Percentiles rank a stretch among this genome's conserved stretches.
Evolutionary conservation across 2,797 vertebrate species (phyloP).

Genomic region (Malurus leucopterus): DNA sequence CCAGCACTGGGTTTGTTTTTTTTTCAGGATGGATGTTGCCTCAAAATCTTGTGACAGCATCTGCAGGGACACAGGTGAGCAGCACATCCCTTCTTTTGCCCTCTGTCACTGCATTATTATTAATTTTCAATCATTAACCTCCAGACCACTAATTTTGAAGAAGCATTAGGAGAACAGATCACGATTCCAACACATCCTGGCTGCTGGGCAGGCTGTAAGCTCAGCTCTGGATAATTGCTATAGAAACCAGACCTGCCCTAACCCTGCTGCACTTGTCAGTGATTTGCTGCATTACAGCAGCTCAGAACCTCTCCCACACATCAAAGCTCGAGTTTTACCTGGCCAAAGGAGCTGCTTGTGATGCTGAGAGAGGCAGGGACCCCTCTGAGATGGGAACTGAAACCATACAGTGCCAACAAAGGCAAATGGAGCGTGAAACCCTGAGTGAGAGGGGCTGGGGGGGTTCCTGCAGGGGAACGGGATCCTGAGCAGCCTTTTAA

Average conservation of each 20-base stretch:
- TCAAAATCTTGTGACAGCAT: not conserved
- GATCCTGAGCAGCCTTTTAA: not conserved
- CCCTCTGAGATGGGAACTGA: not conserved
- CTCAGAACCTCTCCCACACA: not conserved
- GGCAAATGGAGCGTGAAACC: not conserved
- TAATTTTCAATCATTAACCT: not conserved
- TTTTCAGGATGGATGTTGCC: not conserved
- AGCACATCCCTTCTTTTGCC: accelerated
- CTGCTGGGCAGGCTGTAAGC: not conserved
- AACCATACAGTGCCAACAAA: accelerated
- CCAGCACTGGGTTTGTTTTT: accelerated
- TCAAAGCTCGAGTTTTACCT: not conserved
- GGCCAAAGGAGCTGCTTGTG: not conserved
- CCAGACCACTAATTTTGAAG: not conserved
- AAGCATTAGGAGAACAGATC: not conserved
- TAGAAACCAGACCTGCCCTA: accelerated
- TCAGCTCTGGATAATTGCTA: not conserved
- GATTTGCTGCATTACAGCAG: not conserved
- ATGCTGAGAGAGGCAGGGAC: not conserved
- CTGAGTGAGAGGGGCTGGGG: not conserved
- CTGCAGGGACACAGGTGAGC: not conserved
- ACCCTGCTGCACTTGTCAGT: not conserved
- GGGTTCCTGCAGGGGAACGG: not conserved
- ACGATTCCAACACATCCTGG: not conserved
- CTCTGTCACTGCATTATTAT: not conserved